Evolutionary conservation across 2,113 vertebrate species (phyloP), one percentile per base, ranked within the genome.

Genomic region (Callipepla squamata): DNA sequence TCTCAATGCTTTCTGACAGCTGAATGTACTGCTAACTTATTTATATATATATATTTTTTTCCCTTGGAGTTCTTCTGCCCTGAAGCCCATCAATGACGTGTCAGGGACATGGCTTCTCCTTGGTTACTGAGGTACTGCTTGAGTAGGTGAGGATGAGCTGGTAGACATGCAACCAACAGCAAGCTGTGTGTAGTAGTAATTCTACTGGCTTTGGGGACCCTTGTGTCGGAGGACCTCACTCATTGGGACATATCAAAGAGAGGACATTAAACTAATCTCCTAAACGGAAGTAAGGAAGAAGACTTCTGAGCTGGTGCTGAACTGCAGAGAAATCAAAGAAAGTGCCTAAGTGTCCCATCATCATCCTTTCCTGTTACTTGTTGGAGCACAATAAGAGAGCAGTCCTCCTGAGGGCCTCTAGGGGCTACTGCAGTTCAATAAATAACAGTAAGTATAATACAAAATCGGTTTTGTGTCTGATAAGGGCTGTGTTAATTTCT

Each of bases 391-490:
- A 28, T 0, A 5, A 65, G 47, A 63, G 34, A 92, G 87, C 90
- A 95, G 85, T 96, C 95, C 85, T 95, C 51, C 80, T 18, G 61
- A 78, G 73, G 91, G 65, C 85, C 85, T 95, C 95, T 96, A 96
- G 95, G 87, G 91, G 89, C 57, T 95, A 94, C 93, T 94, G 65
- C 65, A 83, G 82, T 72, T 87, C 85, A 92, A 90, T 90, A 91
- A 95, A 94, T 94, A 78, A 68, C 9, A 66, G 72, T 34, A 85
- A 87, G 63, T 75, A 91, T 76, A 91, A 78, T 42, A 26, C 12
- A 91, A 86, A 80, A 3, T 12, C 0, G 1, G 4, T 63, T 94
- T 75, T 74, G 11, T 78, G 63, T 68, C 72, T 65, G 57, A 58
- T 59, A 66, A 1, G 2, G 30, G 12, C 58, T 42, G 13, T 72